phyloP scores from a whole-genome alignment of 2,888 invertebrate genomes.

The Drosophila ezoana region DNA sequence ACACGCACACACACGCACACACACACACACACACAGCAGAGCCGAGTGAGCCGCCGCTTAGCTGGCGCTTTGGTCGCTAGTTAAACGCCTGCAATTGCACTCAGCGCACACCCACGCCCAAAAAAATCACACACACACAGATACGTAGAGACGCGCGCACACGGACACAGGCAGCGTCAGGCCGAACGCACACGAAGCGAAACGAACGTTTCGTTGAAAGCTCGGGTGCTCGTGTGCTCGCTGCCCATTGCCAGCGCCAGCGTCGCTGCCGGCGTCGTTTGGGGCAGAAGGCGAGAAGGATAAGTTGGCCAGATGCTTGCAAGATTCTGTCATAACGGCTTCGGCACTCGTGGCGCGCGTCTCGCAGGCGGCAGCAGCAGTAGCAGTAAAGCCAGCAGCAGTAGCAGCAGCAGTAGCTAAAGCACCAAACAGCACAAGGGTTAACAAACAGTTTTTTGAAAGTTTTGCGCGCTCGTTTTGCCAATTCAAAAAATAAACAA shows the following conservation, averaged over 20 bases:
- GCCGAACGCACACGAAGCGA: constrained; percentile 10
- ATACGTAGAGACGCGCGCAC: constrained; percentile 2
- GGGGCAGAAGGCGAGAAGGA: constrained; percentile 52
- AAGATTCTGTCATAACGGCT: constrained; percentile 79
- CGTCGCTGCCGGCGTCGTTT: constrained; percentile 27
- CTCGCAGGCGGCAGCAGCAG: constrained; percentile 53
- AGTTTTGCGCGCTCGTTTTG: constrained; percentile 3
- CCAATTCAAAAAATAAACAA: neutral
- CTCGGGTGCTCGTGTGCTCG: constrained; percentile 14
- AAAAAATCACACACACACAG: neutral
- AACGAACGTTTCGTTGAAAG: constrained; percentile 31
- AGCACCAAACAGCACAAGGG: neutral
- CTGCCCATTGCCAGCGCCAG: neutral
- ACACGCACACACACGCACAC: neutral
- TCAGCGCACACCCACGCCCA: constrained; percentile 14
- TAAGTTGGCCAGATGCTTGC: constrained; percentile 74
- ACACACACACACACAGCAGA: constrained; percentile 12
- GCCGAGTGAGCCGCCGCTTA: constrained; percentile 31
- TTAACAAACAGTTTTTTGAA: constrained; percentile 5
- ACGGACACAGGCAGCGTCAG: neutral
- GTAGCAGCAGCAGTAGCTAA: constrained; percentile 1
- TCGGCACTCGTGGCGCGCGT: constrained; percentile 74
- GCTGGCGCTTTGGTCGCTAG: constrained; percentile 44
- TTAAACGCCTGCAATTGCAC: constrained; percentile 58
- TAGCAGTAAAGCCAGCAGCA: constrained; percentile 19